phyloP scores from a whole-genome alignment of 64 coral and sea anemone genomes.

The Dendronephthya gigantea region DNA sequence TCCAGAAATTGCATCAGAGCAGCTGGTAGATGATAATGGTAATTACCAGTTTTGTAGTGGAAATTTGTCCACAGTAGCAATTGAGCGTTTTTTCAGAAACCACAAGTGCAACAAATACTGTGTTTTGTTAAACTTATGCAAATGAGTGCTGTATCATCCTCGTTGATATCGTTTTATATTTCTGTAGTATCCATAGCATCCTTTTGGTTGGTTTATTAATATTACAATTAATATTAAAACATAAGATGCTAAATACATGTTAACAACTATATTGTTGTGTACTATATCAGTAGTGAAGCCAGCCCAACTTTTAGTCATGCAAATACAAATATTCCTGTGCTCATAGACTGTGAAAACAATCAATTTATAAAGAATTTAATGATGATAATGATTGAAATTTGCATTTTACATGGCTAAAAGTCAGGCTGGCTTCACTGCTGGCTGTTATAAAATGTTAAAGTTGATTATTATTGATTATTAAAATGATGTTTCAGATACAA shows the following conservation, averaged over 20 bases:
- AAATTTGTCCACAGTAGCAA: slow-evolving; percentile 30
- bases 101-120: slow-evolving; percentile 36
- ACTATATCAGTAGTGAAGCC: not conserved
- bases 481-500: slow-evolving; percentile 47
- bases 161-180: not conserved
- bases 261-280: not conserved
- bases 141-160: not conserved
- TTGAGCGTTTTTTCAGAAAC: slow-evolving; percentile 14
- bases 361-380: too few species aligned
- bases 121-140: not conserved
- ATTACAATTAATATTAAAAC: too few species aligned
- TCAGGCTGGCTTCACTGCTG: too few species aligned
- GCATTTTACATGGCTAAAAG: too few species aligned
- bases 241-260: too few species aligned
- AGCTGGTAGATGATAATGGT: slow-evolving; percentile 14
- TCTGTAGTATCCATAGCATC: too few species aligned
- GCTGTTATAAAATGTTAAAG: too few species aligned
- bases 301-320: too few species aligned
- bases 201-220: too few species aligned
- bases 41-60: slow-evolving; percentile 26
- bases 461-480: not conserved
- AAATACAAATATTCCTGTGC: too few species aligned
- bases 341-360: too few species aligned
- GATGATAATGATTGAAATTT: too few species aligned
- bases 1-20: slow-evolving; percentile 38